Conservation (phyloP, 2,888 invertebrate genomes). For the Ctena decussata region DNA sequence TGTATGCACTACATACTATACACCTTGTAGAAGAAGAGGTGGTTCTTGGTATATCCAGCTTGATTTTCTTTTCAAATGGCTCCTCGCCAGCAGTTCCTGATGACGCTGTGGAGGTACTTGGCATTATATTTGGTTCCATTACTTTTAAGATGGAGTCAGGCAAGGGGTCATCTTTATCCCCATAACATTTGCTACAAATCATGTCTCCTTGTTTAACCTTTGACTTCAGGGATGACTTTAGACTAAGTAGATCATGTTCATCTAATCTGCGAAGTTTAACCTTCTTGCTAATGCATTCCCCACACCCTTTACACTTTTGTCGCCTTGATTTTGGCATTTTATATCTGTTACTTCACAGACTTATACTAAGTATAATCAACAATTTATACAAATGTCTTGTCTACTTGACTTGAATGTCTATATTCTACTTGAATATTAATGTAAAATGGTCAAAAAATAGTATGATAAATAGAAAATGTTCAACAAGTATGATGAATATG, state of each 20-base stretch:
- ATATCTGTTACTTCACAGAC: too few species aligned
- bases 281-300: background rate
- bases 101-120: background rate
- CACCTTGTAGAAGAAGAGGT: background rate
- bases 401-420: background rate
- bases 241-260: background rate
- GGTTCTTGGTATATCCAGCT: background rate
- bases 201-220: background rate
- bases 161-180: background rate
- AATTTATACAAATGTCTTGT: background rate
- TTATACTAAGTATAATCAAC: background rate
- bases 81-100: background rate
- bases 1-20: constrained; percentile 21
- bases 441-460: background rate
- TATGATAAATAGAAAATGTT: background rate
- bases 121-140: background rate
- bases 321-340: background rate
- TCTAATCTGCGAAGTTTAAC: background rate
- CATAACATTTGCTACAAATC: background rate
- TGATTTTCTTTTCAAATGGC: constrained; percentile 3
- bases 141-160: background rate
- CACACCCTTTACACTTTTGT: background rate
- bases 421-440: background rate
- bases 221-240: constrained; percentile 1
- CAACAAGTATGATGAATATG: background rate